These are phyloP conservation scores for Plecotus auritus DNA, from an alignment of 2,113 vertebrate genomes.

Conservation along the genomic window DNA sequence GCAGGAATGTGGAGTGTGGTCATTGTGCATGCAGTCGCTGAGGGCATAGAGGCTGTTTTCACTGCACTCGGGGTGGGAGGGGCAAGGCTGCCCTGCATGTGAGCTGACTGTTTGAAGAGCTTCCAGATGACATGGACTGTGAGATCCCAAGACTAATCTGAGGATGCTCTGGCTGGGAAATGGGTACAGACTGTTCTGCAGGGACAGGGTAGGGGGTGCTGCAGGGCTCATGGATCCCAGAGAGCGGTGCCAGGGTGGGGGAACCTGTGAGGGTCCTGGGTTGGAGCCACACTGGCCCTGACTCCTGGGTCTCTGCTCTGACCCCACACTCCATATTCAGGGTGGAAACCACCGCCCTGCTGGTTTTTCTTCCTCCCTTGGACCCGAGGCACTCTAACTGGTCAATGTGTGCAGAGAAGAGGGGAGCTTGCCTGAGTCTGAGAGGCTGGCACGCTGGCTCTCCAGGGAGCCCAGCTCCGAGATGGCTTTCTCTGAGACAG, in stretches of 20 bases:
- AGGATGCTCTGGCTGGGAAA: not conserved
- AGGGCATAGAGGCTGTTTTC: fast-evolving
- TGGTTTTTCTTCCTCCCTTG: not conserved
- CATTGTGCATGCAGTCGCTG: fast-evolving
- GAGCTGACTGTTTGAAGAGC: not conserved
- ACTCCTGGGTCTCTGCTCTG: too few relatives aligned
- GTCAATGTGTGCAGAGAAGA: not conserved
- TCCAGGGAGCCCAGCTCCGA: fast-evolving
- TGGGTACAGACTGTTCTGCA: too few relatives aligned
- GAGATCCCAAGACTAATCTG: fast-evolving
- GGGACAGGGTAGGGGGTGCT: fast-evolving
- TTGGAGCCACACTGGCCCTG: fast-evolving
- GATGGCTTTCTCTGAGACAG: not conserved
- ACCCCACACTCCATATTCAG: fast-evolving
- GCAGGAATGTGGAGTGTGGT: too few relatives aligned
- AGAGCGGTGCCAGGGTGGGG: fast-evolving
- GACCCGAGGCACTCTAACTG: not conserved
- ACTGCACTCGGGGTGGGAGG: not conserved
- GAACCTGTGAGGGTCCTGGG: fast-evolving
- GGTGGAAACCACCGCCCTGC: fast-evolving
- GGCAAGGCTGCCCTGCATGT: fast-evolving
- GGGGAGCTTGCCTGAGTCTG: not conserved
- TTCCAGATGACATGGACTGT: fast-evolving
- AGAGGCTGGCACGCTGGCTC: not conserved
- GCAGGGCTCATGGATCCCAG: not conserved